These are phyloP conservation scores for Ptiloglossa arizonensis DNA, from an alignment of 1,140 invertebrate genomes.

Conservation along the genomic window DNA sequence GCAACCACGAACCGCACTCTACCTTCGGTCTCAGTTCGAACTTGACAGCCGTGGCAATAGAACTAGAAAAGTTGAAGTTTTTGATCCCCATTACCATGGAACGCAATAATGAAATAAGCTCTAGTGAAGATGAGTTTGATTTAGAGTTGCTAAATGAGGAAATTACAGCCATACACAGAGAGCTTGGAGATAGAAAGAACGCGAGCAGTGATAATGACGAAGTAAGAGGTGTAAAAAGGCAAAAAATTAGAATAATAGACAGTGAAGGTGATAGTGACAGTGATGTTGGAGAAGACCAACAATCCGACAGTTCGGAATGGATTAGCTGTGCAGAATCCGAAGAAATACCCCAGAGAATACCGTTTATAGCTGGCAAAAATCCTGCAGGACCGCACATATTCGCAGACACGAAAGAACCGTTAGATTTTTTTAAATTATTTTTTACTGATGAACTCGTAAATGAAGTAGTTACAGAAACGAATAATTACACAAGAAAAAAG, in stretches of 20 bases:
- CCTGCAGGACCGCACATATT: constrained; percentile 15
- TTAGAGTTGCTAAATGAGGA: constrained; percentile 38
- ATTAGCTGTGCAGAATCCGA: constrained; percentile 28
- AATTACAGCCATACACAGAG: constrained; percentile 36
- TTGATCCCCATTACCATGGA: constrained; percentile 40
- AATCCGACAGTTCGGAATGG: constrained; percentile 33
- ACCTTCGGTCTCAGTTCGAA: constrained; percentile 33
- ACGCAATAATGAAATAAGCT: constrained; percentile 31
- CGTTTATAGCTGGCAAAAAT: constrained; percentile 35
- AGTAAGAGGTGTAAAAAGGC: constrained; percentile 31
- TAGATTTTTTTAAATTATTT: constrained; percentile 50
- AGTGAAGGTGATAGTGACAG: constrained; percentile 37
- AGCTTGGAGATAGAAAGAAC: constrained; percentile 30
- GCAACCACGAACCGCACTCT: constrained; percentile 28
- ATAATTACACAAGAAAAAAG: constrained; percentile 30
- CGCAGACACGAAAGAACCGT: constrained; percentile 23
- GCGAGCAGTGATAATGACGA: constrained; percentile 33
- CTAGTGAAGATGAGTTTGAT: constrained; percentile 40
- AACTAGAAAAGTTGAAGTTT: constrained; percentile 33
- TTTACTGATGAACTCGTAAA: constrained; percentile 33
- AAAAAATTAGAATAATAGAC: constrained; percentile 42
- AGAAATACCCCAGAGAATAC: constrained; percentile 45
- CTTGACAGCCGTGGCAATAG: constrained; percentile 25
- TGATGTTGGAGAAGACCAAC: constrained; percentile 40
- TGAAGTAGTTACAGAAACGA: constrained; percentile 41